phyloP scores from a whole-genome alignment of 1,140 invertebrate species.

The Drosophila pectinifera region DNA sequence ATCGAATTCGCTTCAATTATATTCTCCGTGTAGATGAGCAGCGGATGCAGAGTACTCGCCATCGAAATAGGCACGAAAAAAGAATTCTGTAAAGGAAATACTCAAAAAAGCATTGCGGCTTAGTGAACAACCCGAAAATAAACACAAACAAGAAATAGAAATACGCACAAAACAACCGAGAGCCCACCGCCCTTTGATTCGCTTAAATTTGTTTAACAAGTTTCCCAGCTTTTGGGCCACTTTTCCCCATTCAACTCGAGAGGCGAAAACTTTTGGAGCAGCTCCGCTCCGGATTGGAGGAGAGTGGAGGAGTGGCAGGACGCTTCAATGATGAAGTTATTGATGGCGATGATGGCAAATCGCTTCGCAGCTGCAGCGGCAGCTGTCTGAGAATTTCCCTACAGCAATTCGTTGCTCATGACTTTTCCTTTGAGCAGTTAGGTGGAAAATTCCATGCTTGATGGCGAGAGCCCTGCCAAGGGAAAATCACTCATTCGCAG shows the following conservation, averaged over 20 bases:
- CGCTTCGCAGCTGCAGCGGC: constrained; percentile 25
- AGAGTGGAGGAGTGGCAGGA: background rate
- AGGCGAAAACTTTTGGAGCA: constrained; percentile 25
- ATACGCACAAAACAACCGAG: constrained; percentile 21
- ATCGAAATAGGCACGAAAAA: constrained; percentile 27
- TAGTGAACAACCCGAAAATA: constrained; percentile 9
- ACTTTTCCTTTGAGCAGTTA: constrained; percentile 45
- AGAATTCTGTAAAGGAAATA: constrained; percentile 37
- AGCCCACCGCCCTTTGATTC: constrained; percentile 38
- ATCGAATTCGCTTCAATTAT: background rate
- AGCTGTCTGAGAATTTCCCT: constrained; percentile 41
- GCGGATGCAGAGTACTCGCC: constrained; percentile 1
- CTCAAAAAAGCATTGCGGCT: constrained; percentile 62
- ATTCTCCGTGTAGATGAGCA: background rate
- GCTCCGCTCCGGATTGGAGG: constrained; percentile 2
- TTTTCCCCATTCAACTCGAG: constrained; percentile 8
- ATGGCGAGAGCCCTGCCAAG: background rate
- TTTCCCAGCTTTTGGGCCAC: constrained; percentile 40
- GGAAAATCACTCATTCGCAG: constrained; percentile 51
- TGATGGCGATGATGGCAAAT: constrained; percentile 47
- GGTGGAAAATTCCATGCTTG: constrained; percentile 37
- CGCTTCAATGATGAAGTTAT: constrained; percentile 51
- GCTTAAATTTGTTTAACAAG: constrained; percentile 61
- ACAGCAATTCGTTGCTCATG: constrained; percentile 16
- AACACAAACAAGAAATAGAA: background rate